Conservation (phyloP, 2,113 vertebrate genomes). For the Ondatra zibethicus region DNA sequence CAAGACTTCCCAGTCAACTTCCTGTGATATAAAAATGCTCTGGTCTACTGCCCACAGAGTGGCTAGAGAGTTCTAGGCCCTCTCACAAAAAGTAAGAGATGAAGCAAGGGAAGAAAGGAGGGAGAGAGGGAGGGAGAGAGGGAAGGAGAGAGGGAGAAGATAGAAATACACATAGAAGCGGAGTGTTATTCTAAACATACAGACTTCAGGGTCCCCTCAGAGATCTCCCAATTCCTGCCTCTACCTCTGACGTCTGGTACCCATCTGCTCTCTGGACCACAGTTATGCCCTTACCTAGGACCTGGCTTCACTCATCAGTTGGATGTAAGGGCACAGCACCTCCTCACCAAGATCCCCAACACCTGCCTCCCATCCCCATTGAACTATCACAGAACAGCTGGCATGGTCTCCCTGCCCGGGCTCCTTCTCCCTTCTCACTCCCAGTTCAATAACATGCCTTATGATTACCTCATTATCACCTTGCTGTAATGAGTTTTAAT, state of each 20-base stretch:
- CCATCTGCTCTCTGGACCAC: neutral
- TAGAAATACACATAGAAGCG: neutral
- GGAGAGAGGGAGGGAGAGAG: neutral
- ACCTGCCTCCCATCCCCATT: conserved; percentile 18
- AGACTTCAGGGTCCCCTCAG: neutral
- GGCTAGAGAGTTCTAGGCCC: neutral
- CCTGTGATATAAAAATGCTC: neutral
- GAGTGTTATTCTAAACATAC: neutral
- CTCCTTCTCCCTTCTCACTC: conserved; percentile 80
- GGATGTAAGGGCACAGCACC: accelerated
- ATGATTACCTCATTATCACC: conserved; percentile 88
- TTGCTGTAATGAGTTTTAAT: conserved; percentile 88
- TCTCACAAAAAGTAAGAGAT: neutral
- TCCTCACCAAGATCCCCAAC: conserved; percentile 57
- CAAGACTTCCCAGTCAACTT: neutral
- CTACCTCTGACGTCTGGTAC: neutral
- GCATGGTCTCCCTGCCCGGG: neutral
- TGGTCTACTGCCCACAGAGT: neutral
- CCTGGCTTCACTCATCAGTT: neutral
- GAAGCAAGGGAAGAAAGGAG: neutral
- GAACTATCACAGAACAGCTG: conserved; percentile 50
- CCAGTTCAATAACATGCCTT: conserved; percentile 83
- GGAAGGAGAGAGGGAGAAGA: neutral
- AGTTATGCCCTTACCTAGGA: neutral
- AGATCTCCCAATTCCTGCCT: neutral